These are phyloP conservation scores for Ceryle rudis DNA, from an alignment of 2,797 vertebrate species.

Conservation along the genomic window DNA sequence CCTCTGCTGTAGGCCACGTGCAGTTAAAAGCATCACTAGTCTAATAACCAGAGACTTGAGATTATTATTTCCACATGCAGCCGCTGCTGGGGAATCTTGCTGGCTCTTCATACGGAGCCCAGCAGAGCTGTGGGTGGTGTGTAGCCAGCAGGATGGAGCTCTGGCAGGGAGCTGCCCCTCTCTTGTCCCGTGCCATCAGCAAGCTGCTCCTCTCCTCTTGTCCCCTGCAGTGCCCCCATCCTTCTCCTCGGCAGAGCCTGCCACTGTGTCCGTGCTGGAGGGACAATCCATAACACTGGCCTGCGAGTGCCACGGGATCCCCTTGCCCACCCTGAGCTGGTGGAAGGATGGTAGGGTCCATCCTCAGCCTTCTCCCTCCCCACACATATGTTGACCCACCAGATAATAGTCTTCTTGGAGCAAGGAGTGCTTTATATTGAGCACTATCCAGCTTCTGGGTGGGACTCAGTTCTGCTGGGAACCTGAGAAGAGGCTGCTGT, in stretches of 20 bases:
- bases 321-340: slow-evolving; percentile 89
- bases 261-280: slow-evolving; percentile 74
- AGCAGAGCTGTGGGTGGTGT: neutral
- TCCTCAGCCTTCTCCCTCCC: neutral
- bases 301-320: slow-evolving; percentile 87
- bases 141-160: neutral
- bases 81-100: neutral
- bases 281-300: slow-evolving; percentile 84
- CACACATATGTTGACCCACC: rapidly evolving
- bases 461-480: neutral
- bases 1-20: neutral
- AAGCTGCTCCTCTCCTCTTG: neutral
- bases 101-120: neutral
- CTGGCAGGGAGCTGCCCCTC: rapidly evolving
- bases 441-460: neutral
- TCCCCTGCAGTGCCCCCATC: slow-evolving; percentile 83
- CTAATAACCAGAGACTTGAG: neutral
- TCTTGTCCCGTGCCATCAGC: rapidly evolving
- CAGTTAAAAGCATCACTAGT: neutral
- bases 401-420: neutral
- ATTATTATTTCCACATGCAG: neutral
- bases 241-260: slow-evolving; percentile 78
- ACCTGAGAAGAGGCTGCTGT: neutral
- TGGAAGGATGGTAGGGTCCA: slow-evolving; percentile 84
- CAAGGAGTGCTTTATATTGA: rapidly evolving